Evolutionary conservation across 2,888 invertebrate species (phyloP), one percentile per base, ranked within the genome.

Genomic region (Latrodectus elegans): DNA sequence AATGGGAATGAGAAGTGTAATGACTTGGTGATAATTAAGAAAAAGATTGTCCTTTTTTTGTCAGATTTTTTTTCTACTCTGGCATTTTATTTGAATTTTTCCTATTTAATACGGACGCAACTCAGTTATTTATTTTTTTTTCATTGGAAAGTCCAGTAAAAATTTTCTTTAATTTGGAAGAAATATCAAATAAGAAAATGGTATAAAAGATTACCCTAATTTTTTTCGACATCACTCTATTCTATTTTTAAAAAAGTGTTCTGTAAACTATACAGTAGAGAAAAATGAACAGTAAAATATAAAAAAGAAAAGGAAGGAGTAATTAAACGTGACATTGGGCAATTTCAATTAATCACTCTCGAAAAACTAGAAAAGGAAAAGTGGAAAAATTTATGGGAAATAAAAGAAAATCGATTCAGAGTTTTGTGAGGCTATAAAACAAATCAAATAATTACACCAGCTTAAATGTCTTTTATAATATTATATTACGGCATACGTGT

Each of bases 291-390:
- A 12, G 49, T 60, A 6, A 11, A 8, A 38, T 51, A 55, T 55
- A 70, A 75, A 53, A 68, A 77, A 64, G 8, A 68, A 22, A 68
- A 12, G 17, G 65, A 15, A 72, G 80, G 73, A 72, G 80, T 80
- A 80, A 80, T 80, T 80, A 80, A 72, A 73, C 80, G 72, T 80
- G 80, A 72, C 72, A 80, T 80, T 52, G 49, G 72, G 72, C 64
- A 72, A 80, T 80, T 72, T 80, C 80, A 80, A 80, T 80, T 80
- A 80, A 80, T 80, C 80, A 72, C 80, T 60, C 64, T 80, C 26
- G n/a, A 51, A 65, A 77, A 77, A 77, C 51, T 38, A 38, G 6
- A 38, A 38, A 60, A 60, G 11, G 14, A 60, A 60, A 60, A 9
- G 60, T n/a, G n/a, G n/a, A 14, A n/a, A n/a, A 60, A 60, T 60